Conservation (phyloP, 2,888 invertebrate species). For the Nymphalis c-album region DNA sequence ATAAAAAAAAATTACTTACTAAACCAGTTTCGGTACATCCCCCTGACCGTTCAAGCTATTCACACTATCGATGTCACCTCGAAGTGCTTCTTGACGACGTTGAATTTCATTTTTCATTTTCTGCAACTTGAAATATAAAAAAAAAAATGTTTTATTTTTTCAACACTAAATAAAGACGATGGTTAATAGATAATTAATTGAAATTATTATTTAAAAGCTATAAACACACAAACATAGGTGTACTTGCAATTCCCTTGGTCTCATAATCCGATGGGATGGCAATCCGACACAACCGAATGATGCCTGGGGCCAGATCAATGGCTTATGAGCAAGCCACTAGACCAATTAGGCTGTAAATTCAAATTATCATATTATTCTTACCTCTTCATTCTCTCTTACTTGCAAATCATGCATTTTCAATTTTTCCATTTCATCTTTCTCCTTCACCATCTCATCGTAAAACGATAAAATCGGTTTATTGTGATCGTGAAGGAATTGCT, state of each 20-base stretch:
- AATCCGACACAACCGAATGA: too few species aligned
- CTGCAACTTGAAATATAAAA: constrained; percentile 76
- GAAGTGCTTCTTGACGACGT: constrained; percentile 88
- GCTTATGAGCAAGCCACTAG: too few species aligned
- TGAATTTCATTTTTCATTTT: constrained; percentile 88
- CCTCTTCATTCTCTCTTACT: constrained; percentile 85
- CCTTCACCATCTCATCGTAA: constrained; percentile 94
- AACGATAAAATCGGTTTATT: constrained; percentile 93
- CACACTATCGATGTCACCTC: constrained; percentile 83
- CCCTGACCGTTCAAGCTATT: constrained; percentile 61
- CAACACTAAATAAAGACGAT: too few species aligned
- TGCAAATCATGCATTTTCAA: constrained; percentile 83
- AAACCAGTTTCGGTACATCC: constrained; percentile 66
- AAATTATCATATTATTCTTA: constrained; percentile 44
- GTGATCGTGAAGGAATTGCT: constrained; percentile 89
- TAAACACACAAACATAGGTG: too few species aligned
- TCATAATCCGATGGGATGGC: too few species aligned
- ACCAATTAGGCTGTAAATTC: not conserved
- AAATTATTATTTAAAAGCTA: too few species aligned
- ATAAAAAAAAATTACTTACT: constrained; percentile 52
- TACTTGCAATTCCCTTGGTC: too few species aligned
- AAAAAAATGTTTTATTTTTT: not conserved
- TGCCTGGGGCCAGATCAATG: too few species aligned
- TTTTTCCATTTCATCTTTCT: constrained; percentile 85
- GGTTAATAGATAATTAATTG: too few species aligned